phyloP scores from a whole-genome alignment of 2,113 vertebrate species.

The Orientallactaga bullata region DNA sequence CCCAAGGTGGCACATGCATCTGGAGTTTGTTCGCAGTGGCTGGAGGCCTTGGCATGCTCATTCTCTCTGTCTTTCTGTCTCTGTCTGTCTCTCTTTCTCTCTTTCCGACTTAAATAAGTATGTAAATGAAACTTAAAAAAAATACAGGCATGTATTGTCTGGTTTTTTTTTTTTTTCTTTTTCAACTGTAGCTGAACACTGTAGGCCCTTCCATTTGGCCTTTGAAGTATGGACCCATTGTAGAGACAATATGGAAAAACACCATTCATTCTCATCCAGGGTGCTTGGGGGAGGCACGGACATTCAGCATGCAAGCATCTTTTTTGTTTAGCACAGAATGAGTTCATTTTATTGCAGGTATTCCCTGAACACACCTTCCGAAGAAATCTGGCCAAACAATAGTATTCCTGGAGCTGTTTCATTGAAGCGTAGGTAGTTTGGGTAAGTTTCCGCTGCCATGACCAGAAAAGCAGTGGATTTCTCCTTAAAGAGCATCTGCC shows the following conservation, averaged over 20 bases:
- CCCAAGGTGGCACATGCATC: too few species aligned
- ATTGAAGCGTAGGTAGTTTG: background rate
- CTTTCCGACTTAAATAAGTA: too few species aligned
- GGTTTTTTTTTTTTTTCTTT: background rate
- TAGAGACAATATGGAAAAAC: background rate
- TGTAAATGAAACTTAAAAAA: too few species aligned
- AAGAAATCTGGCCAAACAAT: conserved; percentile 21
- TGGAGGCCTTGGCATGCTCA: too few species aligned
- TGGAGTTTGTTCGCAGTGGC: too few species aligned
- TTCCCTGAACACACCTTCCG: background rate
- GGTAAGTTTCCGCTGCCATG: background rate
- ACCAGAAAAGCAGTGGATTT: background rate
- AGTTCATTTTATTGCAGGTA: background rate
- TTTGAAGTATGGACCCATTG: background rate
- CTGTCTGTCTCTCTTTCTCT: too few species aligned
- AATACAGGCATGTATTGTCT: too few species aligned
- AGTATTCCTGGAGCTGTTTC: background rate
- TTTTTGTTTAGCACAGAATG: background rate
- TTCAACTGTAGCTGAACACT: background rate
- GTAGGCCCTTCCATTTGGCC: background rate
- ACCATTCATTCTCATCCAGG: background rate
- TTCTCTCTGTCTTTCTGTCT: too few species aligned
- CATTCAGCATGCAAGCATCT: too few species aligned
- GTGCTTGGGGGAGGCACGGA: background rate
- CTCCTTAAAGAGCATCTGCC: background rate